Base-by-base conservation (phyloP, 2,888 invertebrate species). In the Ganaspis brasiliensis region DNA sequence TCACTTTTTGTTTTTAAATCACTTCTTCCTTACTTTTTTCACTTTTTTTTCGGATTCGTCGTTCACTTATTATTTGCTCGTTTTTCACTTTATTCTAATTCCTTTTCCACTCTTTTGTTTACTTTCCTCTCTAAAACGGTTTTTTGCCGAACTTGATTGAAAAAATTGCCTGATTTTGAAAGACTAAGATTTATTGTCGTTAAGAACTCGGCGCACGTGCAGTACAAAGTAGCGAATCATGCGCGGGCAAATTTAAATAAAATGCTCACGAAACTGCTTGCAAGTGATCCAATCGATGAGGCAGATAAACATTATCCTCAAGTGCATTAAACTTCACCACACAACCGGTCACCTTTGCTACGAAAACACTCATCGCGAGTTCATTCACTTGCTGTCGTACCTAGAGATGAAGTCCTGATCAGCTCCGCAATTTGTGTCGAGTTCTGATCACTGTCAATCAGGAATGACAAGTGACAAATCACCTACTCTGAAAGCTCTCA, bases 341-440 rank as follows among this genome's bases (percentile, higher is more conserved):
- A 63, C 63, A 63, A 37, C 37, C 37, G 37, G 14, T 24, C 24
- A 45, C 67, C 19, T 40, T 45, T 45, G n/a, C 45, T 24, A 21
- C n/a, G 24, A 67, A 45, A 67, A 40, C 21, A 45, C 67, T 45
- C 67, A 67, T 67, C 45, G 67, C 67, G 67, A 67, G 67, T 67
- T 67, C 45, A 67, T 67, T 67, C 67, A 45, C 67, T 67, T n/a
- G 40, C 67, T 45, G 21, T 67, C 45, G 9, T 26, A 59, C 9
- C 31, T n/a, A n/a, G 31, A 59, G 57, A 26, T n/a, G n/a, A 59
- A 26, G 57, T 59, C n/a, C 31, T 59, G 26, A 59, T n/a, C 57
- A 31, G 14, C 6, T 59, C 9, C 57, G n/a, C 26, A 45, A 14
- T 14, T 45, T 45, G 14, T 45, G 4, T 45, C 8, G 2, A 14